Evolutionary conservation across 2,113 vertebrate species (phyloP), one percentile per base, ranked within the genome.

Genomic region (Platanista minor): DNA sequence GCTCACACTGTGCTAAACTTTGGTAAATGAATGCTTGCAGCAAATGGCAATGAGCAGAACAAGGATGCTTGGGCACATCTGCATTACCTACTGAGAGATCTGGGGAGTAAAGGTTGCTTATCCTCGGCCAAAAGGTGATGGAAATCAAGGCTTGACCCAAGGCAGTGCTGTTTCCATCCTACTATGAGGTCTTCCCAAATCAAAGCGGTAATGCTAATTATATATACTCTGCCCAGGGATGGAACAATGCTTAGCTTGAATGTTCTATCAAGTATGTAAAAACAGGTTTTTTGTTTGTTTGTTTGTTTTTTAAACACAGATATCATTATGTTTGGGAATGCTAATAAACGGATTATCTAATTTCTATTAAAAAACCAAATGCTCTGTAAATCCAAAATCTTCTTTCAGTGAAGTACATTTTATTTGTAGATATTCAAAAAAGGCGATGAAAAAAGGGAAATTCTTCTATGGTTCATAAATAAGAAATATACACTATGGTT

Each of bases 401-500:
- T 71, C 61, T 78, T 94, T 95, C 78, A 31, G 43, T 9, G 46
- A 96, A 57, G 25, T 72, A 29, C 25, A 84, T 85, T 83, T 84
- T 61, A 84, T 67, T 46, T 87, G 54, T n/a, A 96, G 67, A 66
- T 41, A 57, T 52, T 95, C 59, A 90, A 71, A 93, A 71, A 71
- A 90, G 31, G 17, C 62, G 69, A 62, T 12, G 66, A 93, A 72
- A 36, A 74, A 43, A 87, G 61, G 2, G 21, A 64, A 75, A 93
- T 27, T 43, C 41, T 87, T 52, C 46, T 27, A 62, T 2, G 77
- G 71, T 52, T 96, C 89, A 94, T 97, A 97, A 97, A 94, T 84
- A 97, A 97, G 77, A 97, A 95, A 87, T 66, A 49, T 5, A 72
- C 33, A 78, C 31, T 27, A 43, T 3, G 21, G 43, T 54, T 87